Evolutionary conservation across 2,797 vertebrate genomes (phyloP).

Genomic region (Rhodeus uyekii): DNA sequence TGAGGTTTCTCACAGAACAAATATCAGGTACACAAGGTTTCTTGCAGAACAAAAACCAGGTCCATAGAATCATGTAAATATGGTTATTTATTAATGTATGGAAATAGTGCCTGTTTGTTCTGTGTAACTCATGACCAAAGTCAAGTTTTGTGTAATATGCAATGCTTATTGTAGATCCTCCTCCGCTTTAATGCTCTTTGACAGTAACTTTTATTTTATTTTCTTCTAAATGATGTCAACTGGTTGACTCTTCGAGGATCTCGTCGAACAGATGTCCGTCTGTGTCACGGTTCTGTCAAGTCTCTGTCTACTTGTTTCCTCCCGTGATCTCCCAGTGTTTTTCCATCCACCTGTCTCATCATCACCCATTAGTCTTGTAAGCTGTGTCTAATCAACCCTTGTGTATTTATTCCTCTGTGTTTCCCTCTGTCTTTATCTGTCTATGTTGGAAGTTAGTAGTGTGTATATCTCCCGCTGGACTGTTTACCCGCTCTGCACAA

Average conservation of each 20-base stretch:
- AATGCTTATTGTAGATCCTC: constrained; percentile 19
- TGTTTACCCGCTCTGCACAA: no score
- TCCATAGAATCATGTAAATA: constrained; percentile 25
- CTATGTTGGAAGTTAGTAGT: no score
- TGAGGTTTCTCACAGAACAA: constrained; percentile 56
- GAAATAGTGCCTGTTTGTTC: constrained; percentile 19
- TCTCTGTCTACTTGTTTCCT: no score
- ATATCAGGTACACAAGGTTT: constrained; percentile 27
- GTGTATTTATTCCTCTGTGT: no score
- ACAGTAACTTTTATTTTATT: constrained; percentile 72
- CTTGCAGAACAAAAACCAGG: constrained; percentile 43
- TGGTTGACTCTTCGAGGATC: constrained; percentile 80
- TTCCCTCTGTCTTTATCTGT: no score
- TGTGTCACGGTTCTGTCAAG: no score
- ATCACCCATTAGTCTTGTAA: no score
- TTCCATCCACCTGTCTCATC: no score
- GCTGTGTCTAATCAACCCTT: no score
- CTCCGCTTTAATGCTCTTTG: background rate
- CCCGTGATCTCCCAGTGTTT: no score
- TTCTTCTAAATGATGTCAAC: constrained; percentile 85
- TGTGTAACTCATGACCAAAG: constrained; percentile 28
- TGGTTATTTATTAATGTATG: constrained; percentile 9
- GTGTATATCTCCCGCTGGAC: no score
- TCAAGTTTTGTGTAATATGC: constrained; percentile 34
- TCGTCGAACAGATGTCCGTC: constrained; percentile 77